Evolutionary conservation across 2,797 vertebrate species (phyloP).

Genomic region (Coendou prehensilis): DNA sequence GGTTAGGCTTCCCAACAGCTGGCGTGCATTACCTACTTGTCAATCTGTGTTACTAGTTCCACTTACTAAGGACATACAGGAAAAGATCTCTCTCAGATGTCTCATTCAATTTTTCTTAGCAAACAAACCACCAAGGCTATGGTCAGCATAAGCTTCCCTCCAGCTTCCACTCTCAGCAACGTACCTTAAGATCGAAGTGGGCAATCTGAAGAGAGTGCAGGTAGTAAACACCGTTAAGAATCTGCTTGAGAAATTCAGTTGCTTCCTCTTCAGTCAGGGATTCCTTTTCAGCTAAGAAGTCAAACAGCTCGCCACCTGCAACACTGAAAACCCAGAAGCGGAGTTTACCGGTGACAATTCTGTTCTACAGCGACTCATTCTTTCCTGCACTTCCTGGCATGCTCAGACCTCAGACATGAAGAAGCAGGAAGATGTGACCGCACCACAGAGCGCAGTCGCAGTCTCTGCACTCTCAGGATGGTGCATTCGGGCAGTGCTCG

Average conservation of each 20-base stretch:
- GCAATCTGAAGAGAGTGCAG: slow-evolving; percentile 97
- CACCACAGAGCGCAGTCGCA: background rate
- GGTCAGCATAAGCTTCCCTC: background rate
- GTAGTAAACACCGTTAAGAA: slow-evolving; percentile 98
- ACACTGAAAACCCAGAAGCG: slow-evolving; percentile 90
- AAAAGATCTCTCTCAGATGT: background rate
- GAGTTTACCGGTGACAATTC: slow-evolving; percentile 61
- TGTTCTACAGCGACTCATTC: background rate
- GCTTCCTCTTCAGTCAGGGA: slow-evolving; percentile 98
- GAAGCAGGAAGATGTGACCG: background rate
- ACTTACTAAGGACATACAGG: background rate
- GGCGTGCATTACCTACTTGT: background rate
- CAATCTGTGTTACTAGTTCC: background rate
- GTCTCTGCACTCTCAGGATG: background rate
- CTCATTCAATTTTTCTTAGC: background rate
- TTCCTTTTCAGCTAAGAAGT: slow-evolving; percentile 99
- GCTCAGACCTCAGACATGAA: background rate
- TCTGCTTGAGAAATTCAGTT: slow-evolving; percentile 99
- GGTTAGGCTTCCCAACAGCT: background rate
- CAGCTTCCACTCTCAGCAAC: background rate
- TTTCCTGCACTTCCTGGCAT: background rate
- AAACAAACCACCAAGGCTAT: background rate
- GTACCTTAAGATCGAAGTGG: slow-evolving; percentile 99
- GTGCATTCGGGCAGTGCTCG: background rate
- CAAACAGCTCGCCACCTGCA: slow-evolving; percentile 98